phyloP scores from a whole-genome alignment of 1,140 invertebrate genomes.

The Drosophila eugracilis region DNA sequence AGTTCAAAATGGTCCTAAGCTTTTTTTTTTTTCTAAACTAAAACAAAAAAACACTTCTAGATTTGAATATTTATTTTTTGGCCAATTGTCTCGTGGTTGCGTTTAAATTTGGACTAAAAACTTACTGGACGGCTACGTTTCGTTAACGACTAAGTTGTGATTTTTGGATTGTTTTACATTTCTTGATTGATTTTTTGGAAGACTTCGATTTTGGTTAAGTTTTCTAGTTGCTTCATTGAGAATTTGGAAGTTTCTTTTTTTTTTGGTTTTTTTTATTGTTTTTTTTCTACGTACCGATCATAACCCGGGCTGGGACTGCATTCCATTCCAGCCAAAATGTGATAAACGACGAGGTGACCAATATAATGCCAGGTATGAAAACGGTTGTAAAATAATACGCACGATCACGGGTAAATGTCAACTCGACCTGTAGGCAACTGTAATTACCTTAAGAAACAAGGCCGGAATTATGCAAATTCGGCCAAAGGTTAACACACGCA shows the following conservation, averaged over 20 bases:
- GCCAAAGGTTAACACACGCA: conserved; percentile 53
- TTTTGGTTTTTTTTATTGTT: conserved; percentile 30
- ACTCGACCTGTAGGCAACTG: conserved; percentile 95
- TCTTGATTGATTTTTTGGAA: conserved; percentile 49
- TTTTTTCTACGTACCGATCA: conserved; percentile 90
- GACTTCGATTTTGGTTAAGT: conserved; percentile 42
- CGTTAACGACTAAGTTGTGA: conserved; percentile 29
- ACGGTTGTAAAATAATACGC: conserved; percentile 98
- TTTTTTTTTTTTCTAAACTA: conserved; percentile 22
- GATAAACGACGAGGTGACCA: conserved; percentile 97
- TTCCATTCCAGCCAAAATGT: conserved; percentile 97
- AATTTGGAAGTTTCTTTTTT: conserved; percentile 19
- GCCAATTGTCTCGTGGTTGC: conserved; percentile 48
- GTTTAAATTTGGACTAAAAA: conserved; percentile 47
- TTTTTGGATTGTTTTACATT: conserved; percentile 37
- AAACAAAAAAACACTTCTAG: conserved; percentile 10
- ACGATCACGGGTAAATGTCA: conserved; percentile 96
- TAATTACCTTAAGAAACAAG: conserved; percentile 92
- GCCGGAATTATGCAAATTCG: conserved; percentile 54
- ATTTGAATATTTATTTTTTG: conserved; percentile 15
- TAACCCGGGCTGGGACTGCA: conserved; percentile 96
- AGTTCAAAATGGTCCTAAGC: conserved; percentile 45
- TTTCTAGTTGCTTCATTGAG: conserved; percentile 15
- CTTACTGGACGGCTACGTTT: conserved; percentile 32
- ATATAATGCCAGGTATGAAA: conserved; percentile 97